Evolutionary conservation across 1,140 invertebrate species (phyloP).

Genomic region (Leptonema lineaticorne): DNA sequence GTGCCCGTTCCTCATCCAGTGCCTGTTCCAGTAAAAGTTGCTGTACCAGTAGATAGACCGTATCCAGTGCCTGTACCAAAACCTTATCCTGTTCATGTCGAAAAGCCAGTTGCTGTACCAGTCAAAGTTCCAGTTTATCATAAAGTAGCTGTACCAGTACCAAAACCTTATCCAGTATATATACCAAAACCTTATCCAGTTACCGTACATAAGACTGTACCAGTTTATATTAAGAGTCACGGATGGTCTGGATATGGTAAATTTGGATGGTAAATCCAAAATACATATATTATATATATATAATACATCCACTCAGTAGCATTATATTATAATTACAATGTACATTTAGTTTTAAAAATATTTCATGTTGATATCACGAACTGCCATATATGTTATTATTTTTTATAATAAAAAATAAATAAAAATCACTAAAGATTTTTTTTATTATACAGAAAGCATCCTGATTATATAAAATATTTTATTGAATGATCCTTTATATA

Average conservation of each 20-base stretch:
- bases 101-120: neutral
- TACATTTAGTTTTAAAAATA: neutral
- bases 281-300: no score
- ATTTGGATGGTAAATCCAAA: neutral
- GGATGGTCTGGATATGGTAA: conserved; percentile 15
- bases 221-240: conserved; percentile 5
- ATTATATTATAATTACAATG: neutral
- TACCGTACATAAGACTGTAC: conserved; percentile 5
- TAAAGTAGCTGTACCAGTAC: conserved; percentile 9
- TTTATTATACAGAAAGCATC: neutral
- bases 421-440: neutral
- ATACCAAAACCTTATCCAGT: conserved; percentile 16
- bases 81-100: conserved; percentile 14
- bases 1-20: conserved; percentile 8
- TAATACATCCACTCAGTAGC: no score
- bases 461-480: neutral
- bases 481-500: neutral
- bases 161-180: conserved; percentile 6
- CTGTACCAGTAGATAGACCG: conserved; percentile 6
- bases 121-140: conserved; percentile 18
- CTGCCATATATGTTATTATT: neutral
- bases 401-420: neutral
- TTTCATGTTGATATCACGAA: neutral
- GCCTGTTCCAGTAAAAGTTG: conserved; percentile 1
- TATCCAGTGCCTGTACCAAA: conserved; percentile 8